phyloP scores from a whole-genome alignment of 1,140 invertebrate species.

The Pseudomyrmex cubaensis region DNA sequence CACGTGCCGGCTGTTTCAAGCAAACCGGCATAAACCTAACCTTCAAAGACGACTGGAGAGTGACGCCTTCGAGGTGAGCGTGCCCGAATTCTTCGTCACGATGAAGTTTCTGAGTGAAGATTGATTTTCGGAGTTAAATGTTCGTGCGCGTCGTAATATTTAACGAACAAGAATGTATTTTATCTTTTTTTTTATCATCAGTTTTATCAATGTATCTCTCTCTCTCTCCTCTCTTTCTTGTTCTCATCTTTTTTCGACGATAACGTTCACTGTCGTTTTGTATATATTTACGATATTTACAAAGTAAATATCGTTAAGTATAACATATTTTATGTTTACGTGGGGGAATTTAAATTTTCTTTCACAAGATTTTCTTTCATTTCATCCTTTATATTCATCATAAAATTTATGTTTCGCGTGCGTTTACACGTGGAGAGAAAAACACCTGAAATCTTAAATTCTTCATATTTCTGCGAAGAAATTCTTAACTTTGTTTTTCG shows the following conservation, averaged over 20 bases:
- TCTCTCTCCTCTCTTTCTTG: no score
- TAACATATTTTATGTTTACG: neutral
- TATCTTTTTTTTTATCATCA: no score
- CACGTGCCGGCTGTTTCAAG: conserved; percentile 46
- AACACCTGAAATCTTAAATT: neutral
- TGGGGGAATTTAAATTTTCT: conserved; percentile 15
- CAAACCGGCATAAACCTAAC: conserved; percentile 71
- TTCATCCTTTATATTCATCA: neutral
- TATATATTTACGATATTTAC: neutral
- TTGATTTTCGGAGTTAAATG: no score
- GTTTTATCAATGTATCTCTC: neutral
- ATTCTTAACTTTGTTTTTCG: neutral
- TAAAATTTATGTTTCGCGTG: neutral
- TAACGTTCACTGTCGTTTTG: conserved; percentile 25
- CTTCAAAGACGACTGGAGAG: conserved; percentile 47
- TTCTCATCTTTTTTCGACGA: conserved; percentile 4
- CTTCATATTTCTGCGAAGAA: neutral
- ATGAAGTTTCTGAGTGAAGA: neutral
- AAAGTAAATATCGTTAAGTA: no score
- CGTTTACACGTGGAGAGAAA: neutral
- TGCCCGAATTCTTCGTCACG: neutral
- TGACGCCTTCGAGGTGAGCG: conserved; percentile 52
- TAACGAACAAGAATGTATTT: neutral
- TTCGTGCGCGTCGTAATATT: neutral
- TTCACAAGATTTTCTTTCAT: neutral